Conservation (phyloP, 2,888 invertebrate species). For the Lobophora halterata region DNA sequence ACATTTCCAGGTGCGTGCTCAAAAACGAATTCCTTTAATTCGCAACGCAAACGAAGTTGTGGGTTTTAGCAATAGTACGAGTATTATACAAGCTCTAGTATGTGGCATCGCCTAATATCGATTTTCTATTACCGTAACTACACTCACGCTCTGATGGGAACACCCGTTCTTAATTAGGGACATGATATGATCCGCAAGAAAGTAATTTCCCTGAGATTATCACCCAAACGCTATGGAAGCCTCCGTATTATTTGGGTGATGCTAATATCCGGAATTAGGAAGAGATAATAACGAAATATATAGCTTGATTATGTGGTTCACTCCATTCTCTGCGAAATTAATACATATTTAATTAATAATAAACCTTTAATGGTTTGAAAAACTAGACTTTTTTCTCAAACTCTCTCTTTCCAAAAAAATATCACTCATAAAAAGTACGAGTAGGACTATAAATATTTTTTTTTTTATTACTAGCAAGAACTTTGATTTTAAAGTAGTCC, state of each 20-base stretch:
- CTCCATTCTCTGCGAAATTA: constrained; percentile 3
- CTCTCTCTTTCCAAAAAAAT: no score
- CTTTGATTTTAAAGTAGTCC: constrained; percentile 12
- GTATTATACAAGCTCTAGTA: constrained; percentile 20
- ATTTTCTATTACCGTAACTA: constrained; percentile 59
- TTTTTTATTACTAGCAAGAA: background rate
- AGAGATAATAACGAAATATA: no score
- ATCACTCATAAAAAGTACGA: no score
- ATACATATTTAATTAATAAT: no score
- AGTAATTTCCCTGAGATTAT: constrained; percentile 63
- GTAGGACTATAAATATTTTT: no score
- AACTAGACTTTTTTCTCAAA: no score
- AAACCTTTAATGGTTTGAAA: no score
- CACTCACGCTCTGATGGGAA: constrained; percentile 47
- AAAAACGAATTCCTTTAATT: no score
- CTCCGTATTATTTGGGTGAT: background rate
- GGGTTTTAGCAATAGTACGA: background rate
- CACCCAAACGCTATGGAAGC: constrained; percentile 29
- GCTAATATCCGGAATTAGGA: no score
- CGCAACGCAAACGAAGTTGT: no score
- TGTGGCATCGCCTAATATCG: constrained; percentile 49
- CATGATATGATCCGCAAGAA: constrained; percentile 59
- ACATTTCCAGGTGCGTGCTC: no score
- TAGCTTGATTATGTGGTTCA: background rate
- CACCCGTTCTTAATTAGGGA: constrained; percentile 64